Evolutionary conservation across 2,797 vertebrate genomes (phyloP), one percentile per base, ranked within the genome.

Genomic region (Mionectes olivaceus): DNA sequence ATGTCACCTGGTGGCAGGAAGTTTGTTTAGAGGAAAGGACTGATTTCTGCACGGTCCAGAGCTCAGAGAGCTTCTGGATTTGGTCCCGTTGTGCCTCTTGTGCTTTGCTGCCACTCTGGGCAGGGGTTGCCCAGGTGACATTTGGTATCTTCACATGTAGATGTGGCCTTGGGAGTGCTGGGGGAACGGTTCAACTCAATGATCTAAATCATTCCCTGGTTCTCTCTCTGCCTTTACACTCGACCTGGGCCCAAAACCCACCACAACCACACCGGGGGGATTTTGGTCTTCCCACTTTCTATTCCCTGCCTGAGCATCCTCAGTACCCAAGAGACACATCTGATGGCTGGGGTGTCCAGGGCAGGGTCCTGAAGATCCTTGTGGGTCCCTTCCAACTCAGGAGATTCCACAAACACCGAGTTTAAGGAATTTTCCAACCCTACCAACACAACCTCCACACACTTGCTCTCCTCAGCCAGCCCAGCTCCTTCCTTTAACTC

Each of bases 271-370:
- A 5, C 55, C 50, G 43, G 6, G 2, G 5, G 65, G 71, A 46
- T 30, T 68, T 82, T 33, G n/a, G 37, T 5, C 16, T 69, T 65
- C 32, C 27, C 6, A 2, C 21, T 44, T 61, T 8, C n/a, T 21
- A 8, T 7, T 52, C 67, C 17, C 25, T 44, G 19, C 59, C 55
- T 59, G 64, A 28, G 50, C 77, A 83, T 5, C 35, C 63, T 19
- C 4, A 0, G 8, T 3, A 50, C 28, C 30, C 43, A n/a, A 17
- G 10, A 44, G 56, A 25, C 0, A 1, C 4, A 4, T 3, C 64
- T 61, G n/a, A 60, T 17, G 12, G 19, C 30, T 4, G 2, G 35
- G 32, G 24, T 18, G 30, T 21, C 30, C 33, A 5, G 21, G 41
- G 35, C 35, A 22, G 18, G 44, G 37, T 32, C 35, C 9, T 14